These are phyloP conservation scores for Hemithea aestivaria DNA, from an alignment of 2,888 invertebrate genomes.

Conservation along the genomic window DNA sequence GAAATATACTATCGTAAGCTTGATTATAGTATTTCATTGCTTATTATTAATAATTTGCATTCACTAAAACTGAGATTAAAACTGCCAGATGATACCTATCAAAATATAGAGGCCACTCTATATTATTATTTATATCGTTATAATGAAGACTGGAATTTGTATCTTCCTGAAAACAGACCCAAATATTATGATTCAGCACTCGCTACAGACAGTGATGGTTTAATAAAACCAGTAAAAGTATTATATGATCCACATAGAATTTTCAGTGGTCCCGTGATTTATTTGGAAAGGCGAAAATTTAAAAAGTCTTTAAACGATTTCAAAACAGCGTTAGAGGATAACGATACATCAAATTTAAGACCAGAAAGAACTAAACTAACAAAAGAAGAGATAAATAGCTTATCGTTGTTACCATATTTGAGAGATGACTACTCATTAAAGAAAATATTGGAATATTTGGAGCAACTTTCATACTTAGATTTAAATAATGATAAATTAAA, in stretches of 20 bases:
- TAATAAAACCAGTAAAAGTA: neutral
- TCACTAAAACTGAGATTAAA: slow-evolving; percentile 12
- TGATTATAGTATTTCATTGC: slow-evolving; percentile 17
- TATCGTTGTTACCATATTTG: slow-evolving; percentile 7
- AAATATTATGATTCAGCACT: neutral
- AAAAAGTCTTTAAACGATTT: slow-evolving; percentile 3
- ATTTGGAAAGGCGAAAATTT: slow-evolving; percentile 15
- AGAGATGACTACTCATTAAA: slow-evolving; percentile 11
- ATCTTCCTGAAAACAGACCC: slow-evolving; percentile 3
- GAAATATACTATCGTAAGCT: slow-evolving; percentile 20
- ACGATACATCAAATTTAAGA: slow-evolving; percentile 3
- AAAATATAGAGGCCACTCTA: slow-evolving; percentile 19
- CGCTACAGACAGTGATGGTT: neutral
- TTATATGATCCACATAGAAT: slow-evolving; percentile 3
- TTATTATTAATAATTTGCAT: slow-evolving; percentile 19
- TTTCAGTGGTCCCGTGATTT: slow-evolving; percentile 11
- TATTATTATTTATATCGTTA: slow-evolving; percentile 21
- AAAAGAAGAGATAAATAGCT: slow-evolving; percentile 4
- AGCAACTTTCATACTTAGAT: slow-evolving; percentile 2
- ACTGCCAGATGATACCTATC: slow-evolving; percentile 7
- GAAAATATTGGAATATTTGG: slow-evolving; percentile 7
- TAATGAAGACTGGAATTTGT: slow-evolving; percentile 19
- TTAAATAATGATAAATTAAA: slow-evolving; percentile 2
- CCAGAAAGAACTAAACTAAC: neutral
- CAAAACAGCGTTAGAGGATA: neutral